Conservation (phyloP, 2,113 vertebrate species). For the Tor tambroides region DNA sequence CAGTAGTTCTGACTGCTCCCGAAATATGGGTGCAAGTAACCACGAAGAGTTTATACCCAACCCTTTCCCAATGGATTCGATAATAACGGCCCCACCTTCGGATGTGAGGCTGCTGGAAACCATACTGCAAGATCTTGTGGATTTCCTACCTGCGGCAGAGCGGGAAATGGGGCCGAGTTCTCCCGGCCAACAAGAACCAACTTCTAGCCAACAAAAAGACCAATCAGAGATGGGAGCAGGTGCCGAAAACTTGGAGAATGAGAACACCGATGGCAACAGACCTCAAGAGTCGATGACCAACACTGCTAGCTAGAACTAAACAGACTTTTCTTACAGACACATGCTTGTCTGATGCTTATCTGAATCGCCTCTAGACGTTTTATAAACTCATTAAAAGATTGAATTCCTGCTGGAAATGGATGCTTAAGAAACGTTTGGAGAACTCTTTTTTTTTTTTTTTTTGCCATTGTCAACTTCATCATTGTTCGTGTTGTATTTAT, state of each 20-base stretch:
- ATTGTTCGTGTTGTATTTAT: conserved; percentile 53
- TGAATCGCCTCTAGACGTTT: background rate
- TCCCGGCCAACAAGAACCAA: background rate
- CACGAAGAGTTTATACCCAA: background rate
- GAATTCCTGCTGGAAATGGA: background rate
- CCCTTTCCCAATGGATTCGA: background rate
- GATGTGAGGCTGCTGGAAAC: conserved; percentile 52
- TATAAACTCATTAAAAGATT: background rate
- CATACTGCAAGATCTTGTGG: conserved; percentile 54
- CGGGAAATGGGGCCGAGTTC: background rate
- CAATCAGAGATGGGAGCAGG: background rate
- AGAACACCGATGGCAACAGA: background rate
- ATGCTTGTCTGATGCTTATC: background rate
- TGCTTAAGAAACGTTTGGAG: background rate
- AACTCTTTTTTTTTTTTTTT: background rate
- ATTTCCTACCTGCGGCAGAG: conserved; percentile 26
- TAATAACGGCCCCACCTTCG: background rate
- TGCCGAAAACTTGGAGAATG: background rate
- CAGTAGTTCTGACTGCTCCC: background rate
- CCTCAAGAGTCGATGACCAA: background rate
- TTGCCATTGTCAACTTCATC: background rate
- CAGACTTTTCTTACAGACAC: background rate
- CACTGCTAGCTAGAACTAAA: conserved; percentile 11
- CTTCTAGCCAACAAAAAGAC: background rate
- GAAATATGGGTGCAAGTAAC: background rate